Evolutionary conservation across 2,888 invertebrate species (phyloP), one percentile per base, ranked within the genome.

Genomic region (Hymenopus coronatus): DNA sequence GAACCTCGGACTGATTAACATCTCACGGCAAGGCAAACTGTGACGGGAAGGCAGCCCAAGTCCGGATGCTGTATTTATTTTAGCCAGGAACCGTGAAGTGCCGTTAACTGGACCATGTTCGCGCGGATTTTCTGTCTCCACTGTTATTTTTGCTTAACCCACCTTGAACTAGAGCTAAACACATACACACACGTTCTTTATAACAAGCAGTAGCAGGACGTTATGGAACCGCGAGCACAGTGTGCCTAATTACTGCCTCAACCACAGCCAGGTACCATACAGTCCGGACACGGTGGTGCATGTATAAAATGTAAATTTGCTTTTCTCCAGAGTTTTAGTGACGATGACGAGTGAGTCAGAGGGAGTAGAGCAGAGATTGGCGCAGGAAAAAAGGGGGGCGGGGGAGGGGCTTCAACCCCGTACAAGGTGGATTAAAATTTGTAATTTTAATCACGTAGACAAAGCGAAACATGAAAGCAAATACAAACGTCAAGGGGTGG

Each of bases 381-480:
- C 87, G 83, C 83, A 82, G 82, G 86, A 82, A 27, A 27, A 70
- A 33, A 25, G 83, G 20, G 83, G 30, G n/a, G 7, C 85, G 46
- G 86, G 28, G 54, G 30, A 4, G 54, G 84, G 33, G 87, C 83
- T 70, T 70, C 54, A 70, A 70, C 54, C 54, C 54, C 54, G 30
- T 88, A 84, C 28, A 89, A 88, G 82, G 88, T 88, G 88, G 89
- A 89, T 88, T 89, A 88, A 89, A 89, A 89, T 88, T 89, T 89
- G 89, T 89, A 89, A 89, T 89, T 89, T 89, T 89, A 89, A 89
- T 89, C 89, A 89, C 89, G 88, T 89, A 84, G 88, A 89, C 89
- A 89, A 89, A 89, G 87, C 87, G 87, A 87, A 87, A 87, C 87
- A 87, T 86, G 86, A 87, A 87, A 87, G 87, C 87, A 87, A 87